phyloP scores from a whole-genome alignment of 2,113 vertebrate genomes.

The Podarcis muralis region DNA sequence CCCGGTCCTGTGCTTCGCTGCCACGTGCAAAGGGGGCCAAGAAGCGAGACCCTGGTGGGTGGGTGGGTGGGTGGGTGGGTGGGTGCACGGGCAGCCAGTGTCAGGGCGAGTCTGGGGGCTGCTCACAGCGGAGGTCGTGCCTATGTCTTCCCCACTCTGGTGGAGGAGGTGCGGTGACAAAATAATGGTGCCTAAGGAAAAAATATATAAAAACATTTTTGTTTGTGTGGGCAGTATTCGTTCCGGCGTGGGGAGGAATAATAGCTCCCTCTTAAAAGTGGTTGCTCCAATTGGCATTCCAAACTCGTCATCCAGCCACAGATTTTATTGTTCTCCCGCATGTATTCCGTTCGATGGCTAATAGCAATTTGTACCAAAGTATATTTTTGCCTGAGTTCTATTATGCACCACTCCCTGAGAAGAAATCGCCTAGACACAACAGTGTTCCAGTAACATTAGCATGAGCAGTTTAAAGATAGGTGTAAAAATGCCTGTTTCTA shows the following conservation, averaged over 20 bases:
- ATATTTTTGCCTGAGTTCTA: neutral
- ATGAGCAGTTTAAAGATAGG: neutral
- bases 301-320: neutral
- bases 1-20: neutral
- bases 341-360: neutral
- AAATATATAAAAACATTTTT: neutral
- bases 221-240: neutral
- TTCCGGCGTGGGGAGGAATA: neutral
- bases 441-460: neutral
- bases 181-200: neutral
- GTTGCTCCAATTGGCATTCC: neutral
- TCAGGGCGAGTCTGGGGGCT: neutral
- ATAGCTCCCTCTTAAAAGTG: neutral
- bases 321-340: conserved; percentile 11
- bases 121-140: neutral
- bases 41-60: neutral
- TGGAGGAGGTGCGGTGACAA: neutral
- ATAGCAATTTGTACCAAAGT: neutral
- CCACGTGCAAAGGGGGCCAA: neutral
- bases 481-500: neutral
- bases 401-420: neutral
- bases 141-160: neutral
- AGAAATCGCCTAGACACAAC: neutral
- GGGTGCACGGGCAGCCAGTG: neutral
- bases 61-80: neutral